A percentile compares a stretch with the other conserved stretches of the same genome.
Conservation (phyloP, 2,113 vertebrate genomes). For the Sinocyclocheilus maitianheensis region DNA sequence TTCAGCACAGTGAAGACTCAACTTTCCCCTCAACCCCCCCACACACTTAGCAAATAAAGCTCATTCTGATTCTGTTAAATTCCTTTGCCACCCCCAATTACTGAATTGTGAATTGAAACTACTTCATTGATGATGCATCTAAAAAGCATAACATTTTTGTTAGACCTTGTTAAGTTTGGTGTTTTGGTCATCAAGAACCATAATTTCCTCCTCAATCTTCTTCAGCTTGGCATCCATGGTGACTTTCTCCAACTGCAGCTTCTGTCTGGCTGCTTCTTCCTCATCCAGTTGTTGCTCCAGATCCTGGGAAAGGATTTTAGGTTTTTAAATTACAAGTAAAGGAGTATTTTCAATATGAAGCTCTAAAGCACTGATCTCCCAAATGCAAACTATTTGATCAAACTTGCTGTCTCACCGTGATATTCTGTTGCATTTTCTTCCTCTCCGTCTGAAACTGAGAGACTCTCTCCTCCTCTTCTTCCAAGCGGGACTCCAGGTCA, state of each 20-base stretch:
- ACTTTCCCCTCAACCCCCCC: no score
- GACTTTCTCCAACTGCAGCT: slow-evolving; percentile 87
- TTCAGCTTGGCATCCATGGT: slow-evolving; percentile 86
- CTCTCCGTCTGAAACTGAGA: slow-evolving; percentile 81
- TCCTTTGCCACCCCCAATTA: neutral
- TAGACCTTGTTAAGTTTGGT: slow-evolving; percentile 82
- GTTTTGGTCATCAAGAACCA: slow-evolving; percentile 86
- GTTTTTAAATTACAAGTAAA: neutral
- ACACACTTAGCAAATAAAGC: no score
- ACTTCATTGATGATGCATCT: neutral
- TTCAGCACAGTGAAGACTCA: no score
- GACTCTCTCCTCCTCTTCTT: slow-evolving; percentile 86
- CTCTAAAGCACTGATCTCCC: neutral
- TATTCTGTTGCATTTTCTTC: slow-evolving; percentile 91
- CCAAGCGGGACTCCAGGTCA: slow-evolving; percentile 85
- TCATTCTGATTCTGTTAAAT: neutral
- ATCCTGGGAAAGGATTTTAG: slow-evolving; percentile 69
- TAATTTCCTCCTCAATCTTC: slow-evolving; percentile 84
- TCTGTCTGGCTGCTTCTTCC: slow-evolving; percentile 85
- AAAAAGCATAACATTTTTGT: neutral
- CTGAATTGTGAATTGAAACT: neutral
- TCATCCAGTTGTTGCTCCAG: slow-evolving; percentile 88
- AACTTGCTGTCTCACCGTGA: slow-evolving; percentile 71
- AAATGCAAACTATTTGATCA: neutral
- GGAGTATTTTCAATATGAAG: neutral